Evolutionary conservation across 1,140 invertebrate species (phyloP).

Genomic region (Psix sp.): DNA sequence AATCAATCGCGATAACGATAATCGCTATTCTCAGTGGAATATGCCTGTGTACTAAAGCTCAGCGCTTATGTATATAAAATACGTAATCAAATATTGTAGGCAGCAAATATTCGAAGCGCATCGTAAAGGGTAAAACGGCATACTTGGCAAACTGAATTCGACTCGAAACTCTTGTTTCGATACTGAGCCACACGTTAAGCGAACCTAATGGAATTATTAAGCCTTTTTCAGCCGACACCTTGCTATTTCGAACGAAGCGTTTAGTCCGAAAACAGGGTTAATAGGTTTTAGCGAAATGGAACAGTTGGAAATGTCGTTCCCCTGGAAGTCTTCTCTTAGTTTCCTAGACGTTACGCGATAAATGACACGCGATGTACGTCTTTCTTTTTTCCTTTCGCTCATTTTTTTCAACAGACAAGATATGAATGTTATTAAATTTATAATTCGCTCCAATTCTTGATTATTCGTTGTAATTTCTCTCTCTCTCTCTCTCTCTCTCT

Average conservation of each 20-base stretch:
- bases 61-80: constrained; percentile 5
- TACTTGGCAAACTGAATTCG: constrained; percentile 44
- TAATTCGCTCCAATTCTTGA: too few relatives aligned
- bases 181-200: constrained; percentile 35
- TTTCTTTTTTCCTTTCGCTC: too few relatives aligned
- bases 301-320: constrained; percentile 33
- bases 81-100: constrained; percentile 28
- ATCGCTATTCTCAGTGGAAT: too few relatives aligned
- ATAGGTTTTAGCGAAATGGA: constrained; percentile 51
- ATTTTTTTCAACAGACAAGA: too few relatives aligned
- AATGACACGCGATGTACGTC: too few relatives aligned
- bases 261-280: constrained; percentile 50
- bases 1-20: too few relatives aligned
- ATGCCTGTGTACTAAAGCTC: too few relatives aligned
- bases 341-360: too few relatives aligned
- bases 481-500: too few relatives aligned
- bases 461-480: too few relatives aligned
- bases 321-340: constrained; percentile 24
- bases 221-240: constrained; percentile 42
- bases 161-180: constrained; percentile 45
- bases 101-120: constrained; percentile 18
- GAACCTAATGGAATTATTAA: constrained; percentile 50
- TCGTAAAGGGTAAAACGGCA: constrained; percentile 38
- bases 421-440: too few relatives aligned
- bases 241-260: constrained; percentile 23